A percentile compares a stretch with the other conserved stretches of the same genome.
Conservation (phyloP, 2,797 vertebrate species). For the Brachymystax lenok region DNA sequence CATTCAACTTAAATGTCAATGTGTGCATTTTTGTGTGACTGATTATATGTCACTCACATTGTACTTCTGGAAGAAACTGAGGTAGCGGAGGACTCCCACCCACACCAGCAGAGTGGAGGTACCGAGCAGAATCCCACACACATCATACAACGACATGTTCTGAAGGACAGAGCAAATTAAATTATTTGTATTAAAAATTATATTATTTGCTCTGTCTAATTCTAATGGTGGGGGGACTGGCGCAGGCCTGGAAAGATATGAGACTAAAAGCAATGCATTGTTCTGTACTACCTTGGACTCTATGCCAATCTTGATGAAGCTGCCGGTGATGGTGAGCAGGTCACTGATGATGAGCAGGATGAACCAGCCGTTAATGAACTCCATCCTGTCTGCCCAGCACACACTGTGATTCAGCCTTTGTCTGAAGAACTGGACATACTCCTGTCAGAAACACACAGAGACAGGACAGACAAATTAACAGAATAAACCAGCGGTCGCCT, state of each 20-base stretch:
- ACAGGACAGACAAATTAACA: neutral
- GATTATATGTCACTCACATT: slow-evolving; percentile 76
- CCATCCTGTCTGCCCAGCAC: slow-evolving; percentile 80
- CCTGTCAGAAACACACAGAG: slow-evolving; percentile 65
- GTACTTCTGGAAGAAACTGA: slow-evolving; percentile 97
- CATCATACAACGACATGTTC: slow-evolving; percentile 86
- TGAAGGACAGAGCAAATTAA: slow-evolving; percentile 48
- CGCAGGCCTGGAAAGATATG: neutral
- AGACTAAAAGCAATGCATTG: neutral
- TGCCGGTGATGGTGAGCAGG: slow-evolving; percentile 86
- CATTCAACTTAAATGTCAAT: neutral
- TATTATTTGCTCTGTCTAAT: neutral
- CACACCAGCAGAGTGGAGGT: slow-evolving; percentile 93
- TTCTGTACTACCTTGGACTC: slow-evolving; percentile 84
- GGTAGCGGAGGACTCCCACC: slow-evolving; percentile 93
- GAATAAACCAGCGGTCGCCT: too few relatives aligned
- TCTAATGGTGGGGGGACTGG: neutral
- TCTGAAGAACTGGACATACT: slow-evolving; percentile 82
- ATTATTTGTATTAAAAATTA: neutral
- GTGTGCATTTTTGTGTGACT: neutral
- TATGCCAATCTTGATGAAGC: slow-evolving; percentile 91
- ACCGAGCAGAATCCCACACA: slow-evolving; percentile 90
- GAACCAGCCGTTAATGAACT: slow-evolving; percentile 95
- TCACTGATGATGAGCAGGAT: slow-evolving; percentile 90
- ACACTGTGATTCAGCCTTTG: slow-evolving; percentile 66